These are phyloP conservation scores for Macrobrachium nipponense DNA, from an alignment of 1,140 invertebrate genomes.

Conservation along the genomic window DNA sequence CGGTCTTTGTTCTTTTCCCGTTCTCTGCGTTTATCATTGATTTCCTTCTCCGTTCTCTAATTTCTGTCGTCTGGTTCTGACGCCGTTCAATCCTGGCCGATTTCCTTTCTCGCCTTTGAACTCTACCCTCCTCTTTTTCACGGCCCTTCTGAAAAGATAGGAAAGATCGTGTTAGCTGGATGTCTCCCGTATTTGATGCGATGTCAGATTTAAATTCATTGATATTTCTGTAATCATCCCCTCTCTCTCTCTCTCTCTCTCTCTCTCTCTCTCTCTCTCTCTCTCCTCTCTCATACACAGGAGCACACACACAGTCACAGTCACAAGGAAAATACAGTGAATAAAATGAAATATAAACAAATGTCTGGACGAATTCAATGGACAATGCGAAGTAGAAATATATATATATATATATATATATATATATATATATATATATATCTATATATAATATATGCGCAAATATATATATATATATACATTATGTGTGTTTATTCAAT, in stretches of 20 bases:
- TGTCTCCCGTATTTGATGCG: background rate
- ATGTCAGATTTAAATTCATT: background rate
- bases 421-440: no score
- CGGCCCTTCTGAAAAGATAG: background rate
- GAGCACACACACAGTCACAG: background rate
- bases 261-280: background rate
- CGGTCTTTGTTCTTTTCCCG: background rate
- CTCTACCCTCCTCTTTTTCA: background rate
- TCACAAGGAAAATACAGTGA: background rate
- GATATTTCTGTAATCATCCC: no score
- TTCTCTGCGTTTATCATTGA: background rate
- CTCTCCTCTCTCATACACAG: background rate
- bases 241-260: slow-evolving; percentile 12
- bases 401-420: no score
- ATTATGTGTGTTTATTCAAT: no score
- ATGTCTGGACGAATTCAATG: no score
- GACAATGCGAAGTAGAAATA: no score
- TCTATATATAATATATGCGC: no score
- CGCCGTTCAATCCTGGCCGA: background rate
- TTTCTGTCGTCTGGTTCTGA: background rate
- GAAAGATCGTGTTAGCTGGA: no score
- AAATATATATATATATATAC: no score
- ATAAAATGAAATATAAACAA: background rate
- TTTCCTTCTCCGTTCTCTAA: background rate
- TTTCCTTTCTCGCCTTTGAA: background rate